Percentiles rank a stretch among this genome's conserved stretches.
Conservation (phyloP, 2,888 invertebrate species). For the Mactromeris polynyma region DNA sequence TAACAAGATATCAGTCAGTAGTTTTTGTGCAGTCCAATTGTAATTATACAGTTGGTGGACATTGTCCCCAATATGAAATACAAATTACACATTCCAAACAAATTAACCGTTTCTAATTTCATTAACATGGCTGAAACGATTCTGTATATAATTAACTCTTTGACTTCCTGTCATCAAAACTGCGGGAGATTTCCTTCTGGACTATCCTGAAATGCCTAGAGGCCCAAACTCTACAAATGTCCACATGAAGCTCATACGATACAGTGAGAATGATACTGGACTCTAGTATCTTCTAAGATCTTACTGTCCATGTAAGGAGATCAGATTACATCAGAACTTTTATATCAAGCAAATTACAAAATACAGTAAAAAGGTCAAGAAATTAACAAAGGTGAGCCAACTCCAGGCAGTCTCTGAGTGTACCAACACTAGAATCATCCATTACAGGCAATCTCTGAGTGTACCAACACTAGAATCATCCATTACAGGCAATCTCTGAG, state of each 20-base stretch:
- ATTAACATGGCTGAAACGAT: conserved; percentile 45
- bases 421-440: too few relatives aligned
- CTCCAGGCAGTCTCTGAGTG: too few relatives aligned
- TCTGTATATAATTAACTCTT: conserved; percentile 40
- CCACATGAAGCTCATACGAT: conserved; percentile 31
- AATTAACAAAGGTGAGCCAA: too few relatives aligned
- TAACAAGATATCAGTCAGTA: conserved; percentile 51
- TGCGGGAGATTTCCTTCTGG: conserved; percentile 25
- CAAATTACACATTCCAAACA: conserved; percentile 63
- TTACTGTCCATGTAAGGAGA: too few relatives aligned
- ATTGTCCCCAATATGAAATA: conserved; percentile 38
- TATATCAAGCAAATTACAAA: too few relatives aligned
- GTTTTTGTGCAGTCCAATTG: conserved; percentile 28
- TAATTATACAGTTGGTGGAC: conserved; percentile 46
- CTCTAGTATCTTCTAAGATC: neutral
- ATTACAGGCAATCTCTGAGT: too few relatives aligned
- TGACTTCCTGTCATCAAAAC: conserved; percentile 47
- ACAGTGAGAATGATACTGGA: conserved; percentile 27
- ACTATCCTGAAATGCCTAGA: conserved; percentile 29
- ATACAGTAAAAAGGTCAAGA: too few relatives aligned
- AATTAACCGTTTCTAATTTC: conserved; percentile 68
- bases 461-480: too few relatives aligned
- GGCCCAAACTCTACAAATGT: conserved; percentile 19
- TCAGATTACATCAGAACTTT: too few relatives aligned
- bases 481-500: too few relatives aligned